Base-by-base conservation (phyloP, 2,888 invertebrate genomes). In the Parapristionchus giblindavisi region DNA sequence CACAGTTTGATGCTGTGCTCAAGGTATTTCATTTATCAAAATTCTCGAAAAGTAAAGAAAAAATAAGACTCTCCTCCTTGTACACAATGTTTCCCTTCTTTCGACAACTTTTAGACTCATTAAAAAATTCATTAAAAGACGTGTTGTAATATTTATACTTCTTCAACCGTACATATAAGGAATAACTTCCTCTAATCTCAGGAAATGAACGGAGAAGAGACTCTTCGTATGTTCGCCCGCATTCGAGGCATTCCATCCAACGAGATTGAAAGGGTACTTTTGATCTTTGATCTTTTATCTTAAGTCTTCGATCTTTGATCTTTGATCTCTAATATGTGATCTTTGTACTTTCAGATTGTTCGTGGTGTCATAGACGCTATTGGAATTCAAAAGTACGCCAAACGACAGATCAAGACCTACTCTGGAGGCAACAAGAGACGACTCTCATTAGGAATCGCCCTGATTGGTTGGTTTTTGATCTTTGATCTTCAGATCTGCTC, bases 1-100 rank as follows among this genome's bases (percentile, higher is more conserved):
- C 93, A 4, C 93, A 93, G 87, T 93, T 93, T 86, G 93, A 93
- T 88, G 93, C 92, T 0, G 87, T 93, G 32, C 91, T 93, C 77
- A 91, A 91, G 24, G 78, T 73, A 5, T 11, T 17, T 8, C 48
- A n/a, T 48, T 48, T 48, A 11, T 48, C 27, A 27, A 56, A 11
- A 21, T 56, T 8, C 27, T 8, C 27, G 56, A 56, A 1, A 21
- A 51, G 29, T 1, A 27, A 29, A 21, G 5, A 32, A 6, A 54
- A 14, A 14, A n/a, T 14, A 43, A 43, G 8, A 43, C 43, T 17
- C 43, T 43, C 43, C 8, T 43, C 8, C 43, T 8, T 14, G 8
- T 17, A 43, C 43, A 43, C 8, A 43, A 14, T 43, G 43, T 43
- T 43, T 43, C 11, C 17, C 43, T 14, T 14, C 8, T 43, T 8